Evolutionary conservation across 2,113 vertebrate genomes (phyloP), one percentile per base, ranked within the genome.

Genomic region (Nibea coibor): DNA sequence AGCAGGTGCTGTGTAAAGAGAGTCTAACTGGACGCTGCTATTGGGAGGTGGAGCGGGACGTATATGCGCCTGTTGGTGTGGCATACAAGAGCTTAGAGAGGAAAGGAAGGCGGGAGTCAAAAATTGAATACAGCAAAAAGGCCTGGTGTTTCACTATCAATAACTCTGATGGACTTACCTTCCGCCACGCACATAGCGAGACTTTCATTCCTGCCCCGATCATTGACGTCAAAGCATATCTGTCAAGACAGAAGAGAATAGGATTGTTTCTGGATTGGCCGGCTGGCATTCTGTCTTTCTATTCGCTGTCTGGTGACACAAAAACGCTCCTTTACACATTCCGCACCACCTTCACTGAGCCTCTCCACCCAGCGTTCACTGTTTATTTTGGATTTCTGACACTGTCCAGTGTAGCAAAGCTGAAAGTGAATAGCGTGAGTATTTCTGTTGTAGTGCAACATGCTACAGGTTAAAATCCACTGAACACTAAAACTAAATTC

Each of bases 101-200:
- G 28, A 80, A 72, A 47, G 78, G 78, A 26, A 0, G 0, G 16
- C 2, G 10, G 50, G 16, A 48, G 6, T 0, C 0, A 0, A 20
- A 4, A 0, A 59, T 51, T 9, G 0, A 5, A n/a, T 0, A 0
- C 0, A 58, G 0, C 10, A 2, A 58, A 28, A 62, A 0, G 0
- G 45, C 61, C 12, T 80, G 78, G 78, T 26, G 8, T 15, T 58
- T 66, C 24, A 0, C 0, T 9, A 58, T 48, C 5, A 6, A 0
- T 19, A 3, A 0, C 0, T 20, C 2, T 8, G 1, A 16, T 0
- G 63, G 74, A 19, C 50, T 22, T 20, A 43, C 43, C 12, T 69
- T 78, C 57, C 1, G 4, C 19, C 65, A 61, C 16, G 4, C 8
- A 0, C 5, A 4, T 10, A 48, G 2, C 9, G 5, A 19, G 2